Evolutionary conservation across 2,113 vertebrate genomes (phyloP), one percentile per base, ranked within the genome.

Genomic region (Symphodus melops): DNA sequence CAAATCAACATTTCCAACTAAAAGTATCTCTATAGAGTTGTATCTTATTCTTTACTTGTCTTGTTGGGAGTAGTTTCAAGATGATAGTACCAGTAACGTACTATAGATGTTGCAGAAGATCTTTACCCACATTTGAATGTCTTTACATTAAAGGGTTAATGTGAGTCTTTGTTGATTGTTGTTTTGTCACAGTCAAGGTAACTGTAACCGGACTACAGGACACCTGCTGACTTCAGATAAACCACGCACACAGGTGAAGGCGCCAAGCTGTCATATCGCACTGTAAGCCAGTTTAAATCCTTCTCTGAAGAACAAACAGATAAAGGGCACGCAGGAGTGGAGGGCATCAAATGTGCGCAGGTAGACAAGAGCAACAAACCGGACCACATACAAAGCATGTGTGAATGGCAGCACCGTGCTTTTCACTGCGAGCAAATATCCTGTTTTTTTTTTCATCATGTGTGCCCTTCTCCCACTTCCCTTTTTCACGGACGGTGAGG

Each of bases 391-490:
- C 70, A 48, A 70, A 52, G 55, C 69, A 78, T 19, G 10, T 65
- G 75, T 66, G 60, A 88, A 87, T 78, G 68, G 82, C 72, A 28
- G 44, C 39, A 49, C 48, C 2, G 52, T 76, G 77, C 86, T 88
- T 82, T 79, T 83, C 69, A 75, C 23, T 61, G 54, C 52, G 13
- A 78, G 84, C 83, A 81, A 81, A 92, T 91, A 91, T 93, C 92
- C 93, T 93, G 92, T 93, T 94, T 93, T 93, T 78, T 92, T 92
- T 86, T 92, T 92, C 85, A 86, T 86, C 81, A 73, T 52, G 61
- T 86, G 86, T 67, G 37, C 33, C 66, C 69, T 72, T 87, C 88
- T 83, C 68, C 78, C 73, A 55, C 72, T 94, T 93, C 91, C 90
- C 75, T 54, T 87, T 86, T 89, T 88, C 86, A 86, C 83, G 88